Base-by-base conservation (phyloP, 2,113 vertebrate genomes). In the Ochotona princeps region DNA sequence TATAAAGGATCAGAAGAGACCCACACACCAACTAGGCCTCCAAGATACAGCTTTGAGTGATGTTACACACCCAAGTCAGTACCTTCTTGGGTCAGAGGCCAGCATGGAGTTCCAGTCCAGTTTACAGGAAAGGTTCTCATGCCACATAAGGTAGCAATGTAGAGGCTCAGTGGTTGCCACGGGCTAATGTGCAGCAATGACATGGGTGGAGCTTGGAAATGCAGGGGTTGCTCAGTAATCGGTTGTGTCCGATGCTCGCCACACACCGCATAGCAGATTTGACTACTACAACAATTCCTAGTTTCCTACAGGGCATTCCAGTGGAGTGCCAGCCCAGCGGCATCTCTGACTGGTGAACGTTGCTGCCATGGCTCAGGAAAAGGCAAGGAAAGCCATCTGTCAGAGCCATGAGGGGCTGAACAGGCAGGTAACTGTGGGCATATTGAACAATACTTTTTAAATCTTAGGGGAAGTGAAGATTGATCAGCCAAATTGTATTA, bases 401-500 rank as follows among this genome's bases (percentile, higher is more conserved):
- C 80, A 67, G 32, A 87, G 57, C n/a, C 17, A 0, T 1, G 5
- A 89, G n/a, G 57, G 51, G 51, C 26, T 21, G 54, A 35, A 75
- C 12, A 47, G 26, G 60, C 84, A 89, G 65, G 25, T 18, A n/a
- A 70, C 44, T 21, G 51, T 66, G 47, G 60, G 35, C 47, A 66
- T n/a, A 51, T 66, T 51, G 70, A 5, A 66, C 0, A 80, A 49
- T 15, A 4, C 60, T 4, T 85, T 15, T 67, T 82, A 28, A 91
- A 78, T 28, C 84, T 87, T 76, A n/a, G 10, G 30, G 4, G 20
- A 91, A 32, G n/a, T 76, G 51, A 83, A 79, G 86, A 86, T 87
- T 88, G 25, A 93, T 93, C 28, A 63, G 28, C 54, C 44, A 57
- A 90, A 83, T 86, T 20, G 35, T 44, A 26, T 85, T 92, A 78